Base-by-base conservation (phyloP, 2,113 vertebrate species). In the Laterallus jamaicensis region DNA sequence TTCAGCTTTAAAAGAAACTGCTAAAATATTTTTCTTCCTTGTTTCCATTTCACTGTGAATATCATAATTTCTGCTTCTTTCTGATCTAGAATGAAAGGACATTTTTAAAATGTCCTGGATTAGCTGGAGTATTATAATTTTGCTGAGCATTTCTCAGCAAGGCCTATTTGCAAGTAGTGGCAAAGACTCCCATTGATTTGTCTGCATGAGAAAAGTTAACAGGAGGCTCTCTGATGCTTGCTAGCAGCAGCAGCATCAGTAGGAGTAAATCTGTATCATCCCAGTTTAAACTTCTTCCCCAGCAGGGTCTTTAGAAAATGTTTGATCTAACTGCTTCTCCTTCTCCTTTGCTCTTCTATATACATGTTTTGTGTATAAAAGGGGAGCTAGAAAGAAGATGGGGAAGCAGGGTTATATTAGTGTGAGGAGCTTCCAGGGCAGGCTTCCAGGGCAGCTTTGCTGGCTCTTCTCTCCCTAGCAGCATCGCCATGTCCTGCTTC, bases 401-500 rank as follows among this genome's bases (percentile, higher is more conserved):
- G 95, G 95, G 96, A 97, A 97, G 96, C 95, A 95, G 95, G 68
- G 79, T 94, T 92, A 67, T 94, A 35, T 96, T 90, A 92, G 52
- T 1, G 13, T 95, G 90, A 97, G 93, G 76, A 95, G 68, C 44
- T 96, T 96, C 96, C 90, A 93, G 82, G 80, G 95, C 66, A 94
- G 95, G 88, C 42, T 96, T 97, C 95, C 93, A 93, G 88, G 96
- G 85, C 42, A 90, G 82, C 37, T 95, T 92, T 95, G 73, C 82
- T 50, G 96, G 85, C 69, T 96, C 96, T 97, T 96, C 96, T 96
- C 95, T 96, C 92, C 90, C 96, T 92, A 95, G 95, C 95, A 96
- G 95, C 88, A 94, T 88, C 80, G 1, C 88, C 95, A 95, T 6
- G 86, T 96, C 95, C 95, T 93, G 95, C 90, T 97, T 92, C 31